phyloP scores from a whole-genome alignment of 2,888 invertebrate species.

The Oscheius sp. region DNA sequence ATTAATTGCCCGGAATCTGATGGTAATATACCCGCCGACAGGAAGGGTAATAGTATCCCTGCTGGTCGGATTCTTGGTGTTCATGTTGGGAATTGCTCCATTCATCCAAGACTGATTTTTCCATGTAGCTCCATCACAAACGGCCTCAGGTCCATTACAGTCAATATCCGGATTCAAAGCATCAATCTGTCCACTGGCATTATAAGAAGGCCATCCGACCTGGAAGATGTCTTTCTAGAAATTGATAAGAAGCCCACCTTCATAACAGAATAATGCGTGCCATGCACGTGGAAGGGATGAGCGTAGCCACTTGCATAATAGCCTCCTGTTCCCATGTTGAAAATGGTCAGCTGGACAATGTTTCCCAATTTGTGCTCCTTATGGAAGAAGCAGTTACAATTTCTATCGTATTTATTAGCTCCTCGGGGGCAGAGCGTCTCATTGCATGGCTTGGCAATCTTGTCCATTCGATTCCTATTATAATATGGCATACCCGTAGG shows the following conservation, averaged over 20 bases:
- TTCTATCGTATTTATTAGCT: conserved; percentile 47
- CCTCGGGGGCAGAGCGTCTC: conserved; percentile 30
- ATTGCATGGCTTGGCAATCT: conserved; percentile 52
- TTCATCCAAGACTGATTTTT: conserved; percentile 43
- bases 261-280: conserved; percentile 68
- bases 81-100: conserved; percentile 53
- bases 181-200: conserved; percentile 53
- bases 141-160: conserved; percentile 45
- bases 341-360: conserved; percentile 67
- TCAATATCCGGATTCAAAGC: conserved; percentile 62
- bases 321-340: conserved; percentile 69
- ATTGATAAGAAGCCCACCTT: conserved; percentile 44
- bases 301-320: conserved; percentile 61
- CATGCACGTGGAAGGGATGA: conserved; percentile 70
- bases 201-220: conserved; percentile 65
- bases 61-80: conserved; percentile 48
- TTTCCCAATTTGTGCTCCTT: conserved; percentile 62
- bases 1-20: conserved; percentile 71
- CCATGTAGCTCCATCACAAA: conserved; percentile 33
- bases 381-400: conserved; percentile 67
- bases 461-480: conserved; percentile 53
- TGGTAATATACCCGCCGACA: conserved; percentile 72
- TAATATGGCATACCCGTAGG: conserved; percentile 69
- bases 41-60: conserved; percentile 73
- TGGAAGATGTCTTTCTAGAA: conserved; percentile 26